Conservation (phyloP, 2,797 vertebrate species). For the Pogoniulus pusillus region DNA sequence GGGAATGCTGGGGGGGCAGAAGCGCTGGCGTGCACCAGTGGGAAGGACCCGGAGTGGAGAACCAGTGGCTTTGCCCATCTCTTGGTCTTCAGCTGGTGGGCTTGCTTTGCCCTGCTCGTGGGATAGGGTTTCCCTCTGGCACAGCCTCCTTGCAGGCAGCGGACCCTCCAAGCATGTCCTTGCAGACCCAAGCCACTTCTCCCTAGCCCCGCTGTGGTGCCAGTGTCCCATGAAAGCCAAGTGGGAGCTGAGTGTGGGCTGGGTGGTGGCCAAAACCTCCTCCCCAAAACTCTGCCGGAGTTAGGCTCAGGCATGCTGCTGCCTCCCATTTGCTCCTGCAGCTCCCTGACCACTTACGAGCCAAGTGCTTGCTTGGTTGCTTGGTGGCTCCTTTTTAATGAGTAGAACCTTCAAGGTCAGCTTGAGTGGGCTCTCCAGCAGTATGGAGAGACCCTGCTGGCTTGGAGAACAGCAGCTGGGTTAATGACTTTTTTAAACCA, state of each 20-base stretch:
- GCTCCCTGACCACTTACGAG: background rate
- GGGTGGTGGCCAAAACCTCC: background rate
- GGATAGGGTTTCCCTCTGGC: background rate
- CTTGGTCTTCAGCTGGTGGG: background rate
- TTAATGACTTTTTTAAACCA: fast-evolving
- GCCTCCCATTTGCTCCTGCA: fast-evolving
- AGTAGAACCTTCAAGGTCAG: background rate
- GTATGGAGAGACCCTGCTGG: background rate
- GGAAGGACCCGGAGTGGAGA: background rate
- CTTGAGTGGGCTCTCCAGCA: background rate
- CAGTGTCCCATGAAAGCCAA: background rate
- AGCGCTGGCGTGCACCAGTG: too few relatives aligned
- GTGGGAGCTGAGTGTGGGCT: background rate
- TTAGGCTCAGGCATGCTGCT: fast-evolving
- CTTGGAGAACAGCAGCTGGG: background rate
- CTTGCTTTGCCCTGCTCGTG: background rate
- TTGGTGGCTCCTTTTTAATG: background rate
- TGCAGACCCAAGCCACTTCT: background rate
- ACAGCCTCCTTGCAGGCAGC: background rate
- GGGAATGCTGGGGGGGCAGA: background rate
- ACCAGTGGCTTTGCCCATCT: background rate
- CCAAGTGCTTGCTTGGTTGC: background rate
- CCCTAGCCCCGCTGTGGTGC: fast-evolving
- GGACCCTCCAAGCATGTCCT: background rate
- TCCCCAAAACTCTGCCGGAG: background rate